Evolutionary conservation across 2,797 vertebrate species (phyloP).

Genomic region (Lepus oiostolus): DNA sequence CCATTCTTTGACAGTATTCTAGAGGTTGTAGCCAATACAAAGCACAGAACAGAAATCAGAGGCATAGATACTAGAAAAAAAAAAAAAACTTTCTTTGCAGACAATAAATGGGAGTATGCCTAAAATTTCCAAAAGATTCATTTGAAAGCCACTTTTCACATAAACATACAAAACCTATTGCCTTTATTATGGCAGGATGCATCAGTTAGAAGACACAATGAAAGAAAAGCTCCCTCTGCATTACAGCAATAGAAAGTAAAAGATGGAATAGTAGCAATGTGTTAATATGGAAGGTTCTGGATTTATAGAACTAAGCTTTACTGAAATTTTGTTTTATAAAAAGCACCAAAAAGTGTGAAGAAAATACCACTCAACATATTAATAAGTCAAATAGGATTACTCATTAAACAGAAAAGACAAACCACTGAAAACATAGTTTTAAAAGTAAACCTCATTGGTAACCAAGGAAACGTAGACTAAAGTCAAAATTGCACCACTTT

Average conservation of each 20-base stretch:
- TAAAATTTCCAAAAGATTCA: slow-evolving; percentile 28
- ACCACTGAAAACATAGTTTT: background rate
- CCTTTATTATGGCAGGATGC: slow-evolving; percentile 15
- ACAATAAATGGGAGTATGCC: slow-evolving; percentile 5
- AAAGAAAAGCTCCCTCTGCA: slow-evolving; percentile 17
- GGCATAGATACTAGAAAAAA: slow-evolving; percentile 15
- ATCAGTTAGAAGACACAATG: slow-evolving; percentile 5
- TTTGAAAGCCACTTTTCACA: background rate
- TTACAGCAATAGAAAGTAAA: slow-evolving; percentile 8
- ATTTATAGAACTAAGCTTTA: slow-evolving; percentile 26
- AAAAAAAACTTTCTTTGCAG: background rate
- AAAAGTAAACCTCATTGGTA: slow-evolving; percentile 38
- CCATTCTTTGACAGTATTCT: background rate
- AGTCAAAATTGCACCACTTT: slow-evolving; percentile 24
- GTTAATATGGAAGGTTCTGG: background rate
- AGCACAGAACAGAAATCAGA: slow-evolving; percentile 10
- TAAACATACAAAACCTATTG: slow-evolving; percentile 10
- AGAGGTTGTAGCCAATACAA: background rate
- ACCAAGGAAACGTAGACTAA: slow-evolving; percentile 59
- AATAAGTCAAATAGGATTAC: background rate
- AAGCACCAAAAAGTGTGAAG: background rate
- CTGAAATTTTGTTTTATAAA: background rate
- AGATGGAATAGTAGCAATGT: slow-evolving; percentile 18
- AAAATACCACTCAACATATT: background rate
- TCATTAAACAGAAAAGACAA: slow-evolving; percentile 28